Evolutionary conservation across 2,113 vertebrate genomes (phyloP).

Genomic region (Gnathonemus longibarbis): DNA sequence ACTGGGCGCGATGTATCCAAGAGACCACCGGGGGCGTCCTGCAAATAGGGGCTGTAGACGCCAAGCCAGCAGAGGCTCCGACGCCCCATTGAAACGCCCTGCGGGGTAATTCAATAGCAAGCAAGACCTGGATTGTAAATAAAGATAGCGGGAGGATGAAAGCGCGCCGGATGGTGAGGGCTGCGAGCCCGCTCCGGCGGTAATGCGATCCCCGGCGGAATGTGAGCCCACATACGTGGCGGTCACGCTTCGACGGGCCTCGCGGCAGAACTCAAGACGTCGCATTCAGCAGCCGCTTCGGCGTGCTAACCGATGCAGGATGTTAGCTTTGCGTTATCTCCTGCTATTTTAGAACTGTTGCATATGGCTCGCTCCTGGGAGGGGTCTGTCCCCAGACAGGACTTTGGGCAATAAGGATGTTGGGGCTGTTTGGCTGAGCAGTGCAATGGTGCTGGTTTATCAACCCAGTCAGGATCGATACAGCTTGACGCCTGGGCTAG

Average conservation of each 20-base stretch:
- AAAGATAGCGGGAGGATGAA: slow-evolving; percentile 15
- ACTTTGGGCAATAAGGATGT: slow-evolving; percentile 15
- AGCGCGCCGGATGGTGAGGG: background rate
- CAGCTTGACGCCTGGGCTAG: background rate
- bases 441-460: background rate
- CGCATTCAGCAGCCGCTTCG: slow-evolving; percentile 9
- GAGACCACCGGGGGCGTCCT: background rate
- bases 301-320: slow-evolving; percentile 49
- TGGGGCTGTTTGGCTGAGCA: background rate
- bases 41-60: background rate
- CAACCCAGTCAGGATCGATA: background rate
- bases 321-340: slow-evolving; percentile 47
- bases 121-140: slow-evolving; percentile 21
- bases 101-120: slow-evolving; percentile 20
- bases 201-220: background rate
- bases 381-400: slow-evolving; percentile 37
- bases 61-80: background rate
- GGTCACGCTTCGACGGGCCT: background rate
- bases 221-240: background rate
- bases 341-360: slow-evolving; percentile 30
- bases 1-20: background rate
- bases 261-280: background rate
- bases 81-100: slow-evolving; percentile 11
- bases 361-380: slow-evolving; percentile 30
- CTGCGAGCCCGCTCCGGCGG: background rate